Percentiles rank a stretch among this genome's conserved stretches.
Evolutionary conservation across 2,797 vertebrate genomes (phyloP).

Genomic region (Thalassophryne amazonica): DNA sequence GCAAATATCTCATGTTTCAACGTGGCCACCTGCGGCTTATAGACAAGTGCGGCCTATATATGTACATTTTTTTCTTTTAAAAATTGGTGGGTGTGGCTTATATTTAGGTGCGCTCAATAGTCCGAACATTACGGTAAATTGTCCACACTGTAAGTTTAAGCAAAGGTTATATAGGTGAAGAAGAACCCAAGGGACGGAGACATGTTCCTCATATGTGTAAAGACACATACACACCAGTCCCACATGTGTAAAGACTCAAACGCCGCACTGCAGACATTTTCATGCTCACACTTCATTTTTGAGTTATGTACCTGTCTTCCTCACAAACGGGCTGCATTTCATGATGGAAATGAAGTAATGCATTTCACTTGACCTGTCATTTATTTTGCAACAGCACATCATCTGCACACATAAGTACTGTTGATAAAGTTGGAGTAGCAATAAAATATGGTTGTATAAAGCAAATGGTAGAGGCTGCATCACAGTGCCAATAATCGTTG

Average conservation of each 20-base stretch:
- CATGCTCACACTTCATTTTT: too few relatives aligned
- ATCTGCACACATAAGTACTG: neutral
- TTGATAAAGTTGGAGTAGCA: neutral
- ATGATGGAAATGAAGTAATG: too few relatives aligned
- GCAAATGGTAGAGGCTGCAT: neutral
- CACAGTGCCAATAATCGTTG: conserved; percentile 17
- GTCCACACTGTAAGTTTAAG: too few relatives aligned
- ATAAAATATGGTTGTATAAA: conserved; percentile 12
- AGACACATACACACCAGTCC: conserved; percentile 18
- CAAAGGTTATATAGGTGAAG: conserved; percentile 44
- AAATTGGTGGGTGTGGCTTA: neutral
- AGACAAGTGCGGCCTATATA: too few relatives aligned
- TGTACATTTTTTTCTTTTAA: conserved; percentile 20
- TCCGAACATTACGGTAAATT: too few relatives aligned
- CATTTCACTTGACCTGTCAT: too few relatives aligned
- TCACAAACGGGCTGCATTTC: too few relatives aligned
- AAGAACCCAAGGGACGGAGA: conserved; percentile 27
- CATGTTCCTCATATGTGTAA: conserved; percentile 12
- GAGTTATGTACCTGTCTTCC: too few relatives aligned
- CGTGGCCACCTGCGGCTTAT: too few relatives aligned
- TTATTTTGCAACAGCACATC: too few relatives aligned
- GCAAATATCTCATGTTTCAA: too few relatives aligned
- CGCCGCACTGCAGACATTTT: neutral
- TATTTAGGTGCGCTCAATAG: too few relatives aligned
- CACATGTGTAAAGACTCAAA: conserved; percentile 10